These are phyloP conservation scores for Hyperoodon ampullatus DNA, from an alignment of 2,113 vertebrate genomes.

Conservation along the genomic window DNA sequence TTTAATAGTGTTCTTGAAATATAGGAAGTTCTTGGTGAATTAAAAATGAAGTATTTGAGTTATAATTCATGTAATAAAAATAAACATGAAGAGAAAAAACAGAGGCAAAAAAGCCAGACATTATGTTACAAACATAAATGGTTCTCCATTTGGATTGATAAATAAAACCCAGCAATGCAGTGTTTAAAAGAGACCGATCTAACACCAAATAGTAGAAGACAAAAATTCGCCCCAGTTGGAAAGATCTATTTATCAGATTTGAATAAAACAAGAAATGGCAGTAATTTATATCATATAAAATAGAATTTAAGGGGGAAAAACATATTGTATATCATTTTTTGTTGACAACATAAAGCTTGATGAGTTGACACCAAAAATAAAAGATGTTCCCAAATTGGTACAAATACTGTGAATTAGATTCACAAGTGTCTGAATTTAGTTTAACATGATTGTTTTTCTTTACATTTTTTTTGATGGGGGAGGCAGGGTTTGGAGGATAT, in stretches of 20 bases:
- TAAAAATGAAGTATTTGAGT: slow-evolving; percentile 27
- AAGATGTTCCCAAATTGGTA: not conserved
- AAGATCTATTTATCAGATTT: not conserved
- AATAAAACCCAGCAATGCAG: not conserved
- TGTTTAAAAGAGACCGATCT: not conserved
- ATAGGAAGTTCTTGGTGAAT: not conserved
- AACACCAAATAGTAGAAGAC: not conserved
- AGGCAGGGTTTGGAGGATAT: not conserved
- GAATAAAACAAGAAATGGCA: not conserved
- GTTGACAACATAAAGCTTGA: not conserved
- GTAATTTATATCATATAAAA: not conserved
- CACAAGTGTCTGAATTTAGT: not conserved
- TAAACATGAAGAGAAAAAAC: not conserved
- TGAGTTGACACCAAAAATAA: not conserved
- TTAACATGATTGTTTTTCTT: slow-evolving; percentile 31
- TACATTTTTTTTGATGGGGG: not conserved
- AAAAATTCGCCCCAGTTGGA: not conserved
- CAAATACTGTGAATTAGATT: not conserved
- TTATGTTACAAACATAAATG: not conserved
- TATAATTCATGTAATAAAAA: not conserved
- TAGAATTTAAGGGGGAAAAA: not conserved
- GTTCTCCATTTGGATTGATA: not conserved
- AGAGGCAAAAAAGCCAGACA: not conserved
- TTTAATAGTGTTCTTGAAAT: slow-evolving; percentile 20
- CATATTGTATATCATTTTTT: not conserved